A percentile compares a stretch with the other conserved stretches of the same genome.
Conservation (phyloP, 53 echinoderm and acorn worm genomes). For the Henricia sp. region DNA sequence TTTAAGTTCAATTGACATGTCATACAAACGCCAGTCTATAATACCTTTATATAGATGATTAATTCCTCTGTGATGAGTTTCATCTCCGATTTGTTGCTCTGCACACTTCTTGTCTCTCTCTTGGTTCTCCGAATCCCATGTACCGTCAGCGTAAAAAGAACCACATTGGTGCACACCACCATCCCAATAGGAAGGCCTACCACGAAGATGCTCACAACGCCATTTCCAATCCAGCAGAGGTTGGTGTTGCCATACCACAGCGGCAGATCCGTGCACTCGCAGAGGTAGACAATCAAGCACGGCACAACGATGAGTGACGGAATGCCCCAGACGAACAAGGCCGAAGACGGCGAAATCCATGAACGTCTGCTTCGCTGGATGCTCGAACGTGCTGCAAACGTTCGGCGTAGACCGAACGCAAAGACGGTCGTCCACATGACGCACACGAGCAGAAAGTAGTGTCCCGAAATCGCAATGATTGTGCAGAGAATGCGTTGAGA, state of each 20-base stretch:
- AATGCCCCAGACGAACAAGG: slow-evolving; percentile 45
- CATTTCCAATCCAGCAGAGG: slow-evolving; percentile 59
- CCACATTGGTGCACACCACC: slow-evolving; percentile 10
- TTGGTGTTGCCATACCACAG: slow-evolving; percentile 44
- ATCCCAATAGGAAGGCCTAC: slow-evolving; percentile 48
- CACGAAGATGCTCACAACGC: slow-evolving; percentile 24
- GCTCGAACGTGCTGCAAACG: slow-evolving; percentile 5
- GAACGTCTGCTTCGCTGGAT: neutral
- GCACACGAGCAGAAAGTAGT: slow-evolving; percentile 42
- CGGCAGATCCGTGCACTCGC: neutral
- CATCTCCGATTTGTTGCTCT: slow-evolving; percentile 10
- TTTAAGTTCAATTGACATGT: slow-evolving; percentile 1
- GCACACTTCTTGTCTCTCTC: slow-evolving; percentile 5
- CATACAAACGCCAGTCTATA: no score
- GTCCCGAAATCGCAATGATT: slow-evolving; percentile 29
- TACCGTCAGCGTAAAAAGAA: slow-evolving; percentile 46
- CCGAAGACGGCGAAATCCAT: neutral
- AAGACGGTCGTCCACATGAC: slow-evolving; percentile 57
- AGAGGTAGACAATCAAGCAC: slow-evolving; percentile 42
- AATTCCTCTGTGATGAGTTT: slow-evolving; percentile 41
- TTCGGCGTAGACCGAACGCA: slow-evolving; percentile 26
- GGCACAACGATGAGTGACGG: slow-evolving; percentile 29
- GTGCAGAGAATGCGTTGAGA: slow-evolving; percentile 19
- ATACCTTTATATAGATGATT: slow-evolving; percentile 54
- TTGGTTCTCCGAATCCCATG: slow-evolving; percentile 45